phyloP scores from a whole-genome alignment of 2,113 vertebrate genomes.

The Scatophagus argus region DNA sequence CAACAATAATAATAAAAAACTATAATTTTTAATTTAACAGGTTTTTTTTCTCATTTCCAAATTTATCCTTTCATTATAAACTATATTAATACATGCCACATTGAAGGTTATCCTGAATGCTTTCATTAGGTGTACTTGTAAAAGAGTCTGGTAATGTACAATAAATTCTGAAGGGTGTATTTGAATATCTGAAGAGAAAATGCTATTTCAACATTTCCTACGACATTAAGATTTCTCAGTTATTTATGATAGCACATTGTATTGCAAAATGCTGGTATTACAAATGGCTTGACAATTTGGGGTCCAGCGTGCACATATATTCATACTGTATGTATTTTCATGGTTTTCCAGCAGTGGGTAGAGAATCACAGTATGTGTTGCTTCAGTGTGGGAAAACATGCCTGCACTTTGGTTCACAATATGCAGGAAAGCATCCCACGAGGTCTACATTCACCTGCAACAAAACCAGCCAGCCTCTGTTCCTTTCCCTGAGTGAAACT shows the following conservation, averaged over 20 bases:
- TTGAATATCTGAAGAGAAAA: neutral
- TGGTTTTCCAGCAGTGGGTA: slow-evolving; percentile 1
- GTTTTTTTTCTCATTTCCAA: neutral
- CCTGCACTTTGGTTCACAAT: slow-evolving; percentile 49
- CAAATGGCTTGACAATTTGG: neutral
- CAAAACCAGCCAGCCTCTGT: slow-evolving; percentile 44
- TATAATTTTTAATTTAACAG: neutral
- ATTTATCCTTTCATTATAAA: neutral
- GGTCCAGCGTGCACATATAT: neutral
- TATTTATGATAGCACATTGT: neutral
- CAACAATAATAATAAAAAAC: slow-evolving; percentile 3
- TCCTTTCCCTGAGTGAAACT: slow-evolving; percentile 34
- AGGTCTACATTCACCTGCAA: slow-evolving; percentile 68
- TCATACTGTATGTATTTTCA: neutral
- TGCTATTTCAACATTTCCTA: neutral
- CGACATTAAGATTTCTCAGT: neutral
- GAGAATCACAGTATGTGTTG: slow-evolving; percentile 30
- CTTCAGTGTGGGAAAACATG: slow-evolving; percentile 41
- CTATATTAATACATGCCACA: neutral
- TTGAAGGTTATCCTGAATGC: neutral
- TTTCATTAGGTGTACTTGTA: neutral
- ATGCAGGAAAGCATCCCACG: slow-evolving; percentile 65
- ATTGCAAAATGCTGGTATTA: neutral
- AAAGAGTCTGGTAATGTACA: neutral
- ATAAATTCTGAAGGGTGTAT: neutral